Conservation (phyloP, 2,888 invertebrate species). For the Linyphia triangularis region DNA sequence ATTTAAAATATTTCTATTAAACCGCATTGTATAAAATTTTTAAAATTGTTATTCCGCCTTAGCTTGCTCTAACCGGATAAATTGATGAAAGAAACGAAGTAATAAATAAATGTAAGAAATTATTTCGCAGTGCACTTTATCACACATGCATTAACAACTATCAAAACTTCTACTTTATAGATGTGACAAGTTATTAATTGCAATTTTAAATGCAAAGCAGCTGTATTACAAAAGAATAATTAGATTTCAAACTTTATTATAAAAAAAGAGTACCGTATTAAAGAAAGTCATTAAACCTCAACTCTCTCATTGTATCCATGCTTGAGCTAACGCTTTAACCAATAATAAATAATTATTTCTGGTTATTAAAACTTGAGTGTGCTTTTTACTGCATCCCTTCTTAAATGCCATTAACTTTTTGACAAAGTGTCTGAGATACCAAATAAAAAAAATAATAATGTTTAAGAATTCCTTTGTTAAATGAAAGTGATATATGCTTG, state of each 20-base stretch:
- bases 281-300: not conserved
- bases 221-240: not conserved
- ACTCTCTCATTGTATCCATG: not conserved
- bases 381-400: not conserved
- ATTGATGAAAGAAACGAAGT: too few species aligned
- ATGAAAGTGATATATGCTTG: slow-evolving; percentile 26
- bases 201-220: not conserved
- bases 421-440: slow-evolving; percentile 24
- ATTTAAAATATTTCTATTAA: too few species aligned
- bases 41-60: too few species aligned
- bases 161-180: not conserved
- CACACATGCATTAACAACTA: too few species aligned
- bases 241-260: not conserved
- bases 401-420: slow-evolving; percentile 16
- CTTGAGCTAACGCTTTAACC: not conserved
- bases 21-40: too few species aligned
- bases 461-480: slow-evolving; percentile 21
- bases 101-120: too few species aligned
- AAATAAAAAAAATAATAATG: not conserved
- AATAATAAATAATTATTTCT: not conserved
- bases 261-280: not conserved
- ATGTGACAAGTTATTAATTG: not conserved
- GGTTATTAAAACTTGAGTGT: not conserved
- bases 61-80: too few species aligned
- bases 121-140: too few species aligned